Percentiles rank a stretch among this genome's conserved stretches.
Conservation (phyloP, 2,113 vertebrate species). For the Lanius collurio region DNA sequence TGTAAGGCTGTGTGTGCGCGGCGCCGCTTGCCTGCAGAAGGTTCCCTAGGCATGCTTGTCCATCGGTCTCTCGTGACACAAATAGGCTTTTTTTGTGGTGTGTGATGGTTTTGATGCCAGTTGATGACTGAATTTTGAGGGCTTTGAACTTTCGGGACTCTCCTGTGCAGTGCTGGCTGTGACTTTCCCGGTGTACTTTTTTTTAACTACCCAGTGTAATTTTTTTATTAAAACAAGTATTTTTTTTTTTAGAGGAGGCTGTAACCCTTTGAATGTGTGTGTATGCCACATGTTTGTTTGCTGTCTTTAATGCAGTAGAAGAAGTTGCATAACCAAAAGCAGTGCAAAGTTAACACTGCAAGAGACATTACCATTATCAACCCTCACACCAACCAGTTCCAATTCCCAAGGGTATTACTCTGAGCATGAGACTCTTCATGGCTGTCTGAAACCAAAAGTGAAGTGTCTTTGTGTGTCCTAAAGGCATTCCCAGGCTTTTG, state of each 20-base stretch:
- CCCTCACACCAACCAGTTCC: accelerated
- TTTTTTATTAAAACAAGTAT: background rate
- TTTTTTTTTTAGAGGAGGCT: background rate
- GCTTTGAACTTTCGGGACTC: background rate
- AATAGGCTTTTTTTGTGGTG: background rate
- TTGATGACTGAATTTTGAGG: background rate
- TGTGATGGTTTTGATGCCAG: background rate
- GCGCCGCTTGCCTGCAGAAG: background rate
- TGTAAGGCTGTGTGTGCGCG: accelerated
- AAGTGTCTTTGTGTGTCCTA: background rate
- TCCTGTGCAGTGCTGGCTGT: background rate
- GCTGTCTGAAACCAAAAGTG: background rate
- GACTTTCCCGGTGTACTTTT: background rate
- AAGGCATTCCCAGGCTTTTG: background rate
- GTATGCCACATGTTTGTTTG: background rate
- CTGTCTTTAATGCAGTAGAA: background rate
- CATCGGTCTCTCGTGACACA: background rate
- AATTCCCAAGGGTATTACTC: background rate
- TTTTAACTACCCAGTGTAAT: background rate
- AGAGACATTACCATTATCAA: background rate
- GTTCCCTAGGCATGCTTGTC: background rate
- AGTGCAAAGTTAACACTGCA: background rate
- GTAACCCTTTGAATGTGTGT: background rate
- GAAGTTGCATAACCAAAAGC: background rate
- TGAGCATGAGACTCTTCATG: background rate